Evolutionary conservation across 2,113 vertebrate species (phyloP), one percentile per base, ranked within the genome.

Genomic region (Atractosteus spatula): DNA sequence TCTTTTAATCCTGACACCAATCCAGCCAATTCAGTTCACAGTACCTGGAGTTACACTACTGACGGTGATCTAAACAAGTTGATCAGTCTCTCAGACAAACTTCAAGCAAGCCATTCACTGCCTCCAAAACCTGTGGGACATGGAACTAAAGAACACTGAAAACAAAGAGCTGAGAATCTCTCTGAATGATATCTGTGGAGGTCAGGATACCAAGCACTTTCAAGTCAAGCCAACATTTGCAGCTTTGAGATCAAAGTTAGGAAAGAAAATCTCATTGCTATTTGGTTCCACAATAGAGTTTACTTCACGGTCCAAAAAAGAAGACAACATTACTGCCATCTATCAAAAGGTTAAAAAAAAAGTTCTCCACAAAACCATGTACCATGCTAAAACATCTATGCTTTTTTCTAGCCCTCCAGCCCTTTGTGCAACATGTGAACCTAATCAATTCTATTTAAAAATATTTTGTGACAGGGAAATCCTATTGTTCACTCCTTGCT

Each of bases 251-350:
- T 66, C 59, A 73, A 70, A 73, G 47, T 51, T 51, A 10, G 47
- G 14, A 54, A 61, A 7, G 42, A 41, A 62, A 70, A 70, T 17
- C 17, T 54, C 54, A 8, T 56, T 59, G 11, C 11, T 12, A 10
- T 61, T 12, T 16, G 8, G 7, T 14, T 12, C 7, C 14, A 67
- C 62, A 51, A 44, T 17, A 45, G 16, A 69, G 54, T 43, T 61
- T 29, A 55, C 47, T 54, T 73, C 57, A 59, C 8, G 41, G 61
- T 62, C 45, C 13, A 67, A 69, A 72, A 73, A 63, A 45, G 69
- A 63, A 45, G 69, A 29, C 17, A 29, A 29, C 17, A 29, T 29
- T 29, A 51, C 47, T 51, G 8, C 5, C 4, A 73, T 62, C 59
- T 47, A 14, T 14, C 13, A 54, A 61, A 62, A 51, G 61, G 61